A percentile compares a stretch with the other conserved stretches of the same genome.
These are phyloP conservation scores for Himalopsyche phryganea DNA, from an alignment of 1,140 invertebrate genomes.

Conservation along the genomic window DNA sequence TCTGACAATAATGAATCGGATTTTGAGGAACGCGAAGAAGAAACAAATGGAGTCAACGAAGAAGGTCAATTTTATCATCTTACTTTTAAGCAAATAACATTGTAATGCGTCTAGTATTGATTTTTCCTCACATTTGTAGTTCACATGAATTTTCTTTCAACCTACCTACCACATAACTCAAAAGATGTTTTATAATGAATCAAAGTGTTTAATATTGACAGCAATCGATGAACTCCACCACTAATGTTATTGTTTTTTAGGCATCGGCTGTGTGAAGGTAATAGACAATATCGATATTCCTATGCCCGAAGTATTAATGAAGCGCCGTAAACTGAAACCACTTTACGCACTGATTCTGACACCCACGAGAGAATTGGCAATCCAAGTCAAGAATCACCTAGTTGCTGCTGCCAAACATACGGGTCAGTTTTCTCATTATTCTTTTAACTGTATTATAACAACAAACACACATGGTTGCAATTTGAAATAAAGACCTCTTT, in stretches of 20 bases:
- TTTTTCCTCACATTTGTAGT: no score
- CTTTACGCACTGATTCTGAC: slow-evolving; percentile 84
- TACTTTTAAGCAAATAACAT: neutral
- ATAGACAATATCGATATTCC: slow-evolving; percentile 53
- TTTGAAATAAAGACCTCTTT: no score
- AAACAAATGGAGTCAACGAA: slow-evolving; percentile 19
- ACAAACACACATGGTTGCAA: no score
- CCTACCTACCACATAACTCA: no score
- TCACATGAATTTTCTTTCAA: no score
- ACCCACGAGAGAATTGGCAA: slow-evolving; percentile 91
- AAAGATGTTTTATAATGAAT: no score
- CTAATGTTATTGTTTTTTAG: slow-evolving; percentile 33
- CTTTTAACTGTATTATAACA: no score
- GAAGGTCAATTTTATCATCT: slow-evolving; percentile 14
- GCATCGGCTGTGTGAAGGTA: slow-evolving; percentile 60
- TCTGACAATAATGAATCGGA: slow-evolving; percentile 18
- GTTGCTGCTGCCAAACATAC: slow-evolving; percentile 78
- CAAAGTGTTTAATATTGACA: no score
- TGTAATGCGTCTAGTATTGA: neutral
- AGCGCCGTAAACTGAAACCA: slow-evolving; percentile 47
- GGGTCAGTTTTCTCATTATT: slow-evolving; percentile 41
- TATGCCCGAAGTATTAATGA: slow-evolving; percentile 32
- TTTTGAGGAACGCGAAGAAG: slow-evolving; percentile 31
- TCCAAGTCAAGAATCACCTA: slow-evolving; percentile 89
- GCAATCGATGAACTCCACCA: no score